Evolutionary conservation across 2,888 invertebrate species (phyloP), one percentile per base, ranked within the genome.

Genomic region (Trileptium ribeirensis): DNA sequence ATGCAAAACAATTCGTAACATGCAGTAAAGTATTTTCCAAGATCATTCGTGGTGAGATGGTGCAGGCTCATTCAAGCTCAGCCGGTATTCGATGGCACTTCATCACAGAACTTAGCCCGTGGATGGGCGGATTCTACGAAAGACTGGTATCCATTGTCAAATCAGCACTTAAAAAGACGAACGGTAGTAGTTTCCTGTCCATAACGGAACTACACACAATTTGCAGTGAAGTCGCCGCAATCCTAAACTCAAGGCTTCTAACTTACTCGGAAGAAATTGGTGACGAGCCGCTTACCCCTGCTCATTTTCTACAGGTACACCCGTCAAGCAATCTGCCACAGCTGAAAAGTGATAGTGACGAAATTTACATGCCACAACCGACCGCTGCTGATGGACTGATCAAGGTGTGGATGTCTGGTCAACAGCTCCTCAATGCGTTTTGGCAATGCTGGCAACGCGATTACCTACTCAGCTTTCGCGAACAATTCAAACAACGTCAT

Each of bases 1-100:
- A 89, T 81, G 89, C 88, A 0, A 86, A 87, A 0, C 89, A 89
- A 82, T 90, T 90, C 83, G 51, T 51, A 8, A 24, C 51, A 24
- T 8, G 8, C 8, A 51, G 24, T 51, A 15, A 8, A 15, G 51
- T 24, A 24, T 51, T 51, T 51, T 51, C 51, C 24, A 83, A 86
- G 0, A n/a, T 70, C 3, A 8, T 70, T 8, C 70, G 33, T 36
- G 19, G n/a, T 70, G 8, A 8, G 31, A 19, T 15, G 3, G 36
- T 70, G 8, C 8, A 33, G 8, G 70, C 3, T 31, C n/a, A 15
- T n/a, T 8, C 33, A 8, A n/a, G 8, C n/a, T 8, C 15, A 15
- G 33, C 8, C 15, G 70, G 70, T 15, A 31, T 70, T 19, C 8
- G n/a, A 36, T 70, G 70, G 70, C 3, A 70, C 19, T 70, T 70